Evolutionary conservation across 2,888 invertebrate species (phyloP), one percentile per base, ranked within the genome.

Genomic region (Fragum fragum): DNA sequence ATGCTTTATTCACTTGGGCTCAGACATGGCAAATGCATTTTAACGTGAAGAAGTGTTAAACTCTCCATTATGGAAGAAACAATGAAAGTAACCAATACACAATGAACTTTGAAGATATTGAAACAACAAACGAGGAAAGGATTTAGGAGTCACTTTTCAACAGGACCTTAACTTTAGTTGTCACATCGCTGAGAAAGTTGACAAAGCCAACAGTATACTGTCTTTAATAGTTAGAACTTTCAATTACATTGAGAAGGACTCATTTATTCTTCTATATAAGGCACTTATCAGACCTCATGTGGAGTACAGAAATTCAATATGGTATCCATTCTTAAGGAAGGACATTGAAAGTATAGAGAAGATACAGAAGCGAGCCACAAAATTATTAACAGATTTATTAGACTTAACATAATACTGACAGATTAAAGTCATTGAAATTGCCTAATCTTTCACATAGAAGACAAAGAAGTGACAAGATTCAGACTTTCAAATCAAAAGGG

Each of bases 161-260:
- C 53, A 42, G 23, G 63, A 66, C 72, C 18, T 28, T 71, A 14
- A 66, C 73, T 14, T 21, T 79, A 23, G 71, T 79, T 1, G 39
- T 18, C 1, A 61, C 71, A 69, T n/a, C n/a, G n/a, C n/a, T n/a
- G n/a, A n/a, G n/a, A n/a, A n/a, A n/a, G n/a, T n/a, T n/a, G n/a
- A n/a, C n/a, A n/a, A 28, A n/a, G n/a, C n/a, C n/a, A n/a, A n/a
- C n/a, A n/a, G n/a, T n/a, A n/a, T n/a, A n/a, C n/a, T n/a, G n/a
- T n/a, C n/a, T n/a, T n/a, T n/a, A n/a, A n/a, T n/a, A n/a, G n/a
- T n/a, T n/a, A n/a, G n/a, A n/a, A n/a, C 52, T 39, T 71, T 52
- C 89, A 42, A 69, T n/a, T 76, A 39, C 39, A 39, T 76, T 6
- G 63, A 75, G 16, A 68, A 69, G 29, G 68, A 75, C 57, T 47